phyloP scores from a whole-genome alignment of 1,140 invertebrate species.

The Pissodes strobi region DNA sequence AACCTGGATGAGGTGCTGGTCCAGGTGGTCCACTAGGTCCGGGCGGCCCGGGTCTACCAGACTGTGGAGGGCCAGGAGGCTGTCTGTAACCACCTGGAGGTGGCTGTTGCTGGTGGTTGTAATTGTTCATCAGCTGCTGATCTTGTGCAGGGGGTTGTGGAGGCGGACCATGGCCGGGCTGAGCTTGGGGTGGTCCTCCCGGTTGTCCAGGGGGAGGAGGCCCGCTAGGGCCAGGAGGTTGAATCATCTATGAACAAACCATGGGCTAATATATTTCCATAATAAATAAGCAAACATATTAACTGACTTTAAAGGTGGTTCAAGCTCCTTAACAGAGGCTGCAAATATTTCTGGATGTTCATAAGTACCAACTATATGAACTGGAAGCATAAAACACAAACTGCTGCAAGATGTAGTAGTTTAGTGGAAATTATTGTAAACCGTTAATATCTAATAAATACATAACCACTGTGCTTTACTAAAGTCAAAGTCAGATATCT shows the following conservation, averaged over 20 bases:
- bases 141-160: conserved; percentile 56
- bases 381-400: too few species aligned
- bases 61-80: conserved; percentile 46
- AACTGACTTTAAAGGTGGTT: too few species aligned
- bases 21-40: conserved; percentile 43
- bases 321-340: too few species aligned
- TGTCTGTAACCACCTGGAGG: conserved; percentile 54
- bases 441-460: too few species aligned
- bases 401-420: too few species aligned
- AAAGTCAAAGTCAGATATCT: too few species aligned
- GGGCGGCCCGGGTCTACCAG: conserved; percentile 40
- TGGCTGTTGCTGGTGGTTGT: conserved; percentile 58
- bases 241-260: conserved; percentile 46
- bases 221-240: conserved; percentile 36
- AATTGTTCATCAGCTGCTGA: conserved; percentile 61
- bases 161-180: conserved; percentile 51
- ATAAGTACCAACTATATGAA: too few species aligned
- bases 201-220: conserved; percentile 54
- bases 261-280: too few species aligned
- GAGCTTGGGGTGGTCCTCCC: conserved; percentile 38
- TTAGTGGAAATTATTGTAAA: too few species aligned
- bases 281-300: too few species aligned
- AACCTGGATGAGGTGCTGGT: conserved; percentile 58
- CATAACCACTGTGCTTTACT: too few species aligned
- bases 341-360: too few species aligned